These are phyloP conservation scores for Diceros bicornis DNA, from an alignment of 2,797 vertebrate species.

Conservation along the genomic window DNA sequence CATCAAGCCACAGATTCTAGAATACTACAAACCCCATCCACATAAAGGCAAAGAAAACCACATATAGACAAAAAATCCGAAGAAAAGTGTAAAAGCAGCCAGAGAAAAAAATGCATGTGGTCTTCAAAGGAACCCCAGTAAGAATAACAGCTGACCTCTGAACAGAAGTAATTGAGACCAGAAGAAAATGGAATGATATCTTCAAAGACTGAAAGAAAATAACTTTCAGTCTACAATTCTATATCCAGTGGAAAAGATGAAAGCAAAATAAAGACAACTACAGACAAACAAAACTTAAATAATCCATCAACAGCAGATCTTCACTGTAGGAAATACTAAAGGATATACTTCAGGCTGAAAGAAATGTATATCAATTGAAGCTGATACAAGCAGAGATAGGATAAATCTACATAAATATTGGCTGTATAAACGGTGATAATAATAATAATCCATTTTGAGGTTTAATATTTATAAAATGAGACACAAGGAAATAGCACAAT, in stretches of 20 bases:
- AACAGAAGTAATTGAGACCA: neutral
- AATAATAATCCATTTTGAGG: neutral
- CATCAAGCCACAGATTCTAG: neutral
- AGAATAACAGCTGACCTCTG: neutral
- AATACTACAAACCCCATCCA: neutral
- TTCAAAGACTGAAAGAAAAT: slow-evolving; percentile 66
- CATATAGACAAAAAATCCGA: neutral
- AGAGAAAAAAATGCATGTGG: neutral
- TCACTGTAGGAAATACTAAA: neutral
- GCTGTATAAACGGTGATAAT: neutral
- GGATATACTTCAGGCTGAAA: neutral
- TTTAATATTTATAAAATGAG: slow-evolving; percentile 47
- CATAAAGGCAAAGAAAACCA: neutral
- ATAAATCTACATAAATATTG: neutral
- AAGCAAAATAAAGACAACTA: slow-evolving; percentile 32
- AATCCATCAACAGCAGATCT: neutral
- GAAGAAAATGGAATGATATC: slow-evolving; percentile 39
- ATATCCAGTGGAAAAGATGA: neutral
- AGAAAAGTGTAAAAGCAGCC: neutral
- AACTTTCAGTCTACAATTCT: slow-evolving; percentile 45
- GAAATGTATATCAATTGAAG: neutral
- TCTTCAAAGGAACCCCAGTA: slow-evolving; percentile 36
- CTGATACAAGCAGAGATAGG: neutral
- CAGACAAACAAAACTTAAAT: slow-evolving; percentile 19
- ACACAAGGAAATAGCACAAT: neutral